phyloP scores from a whole-genome alignment of 2,113 vertebrate species.

The Peucedramus taeniatus region DNA sequence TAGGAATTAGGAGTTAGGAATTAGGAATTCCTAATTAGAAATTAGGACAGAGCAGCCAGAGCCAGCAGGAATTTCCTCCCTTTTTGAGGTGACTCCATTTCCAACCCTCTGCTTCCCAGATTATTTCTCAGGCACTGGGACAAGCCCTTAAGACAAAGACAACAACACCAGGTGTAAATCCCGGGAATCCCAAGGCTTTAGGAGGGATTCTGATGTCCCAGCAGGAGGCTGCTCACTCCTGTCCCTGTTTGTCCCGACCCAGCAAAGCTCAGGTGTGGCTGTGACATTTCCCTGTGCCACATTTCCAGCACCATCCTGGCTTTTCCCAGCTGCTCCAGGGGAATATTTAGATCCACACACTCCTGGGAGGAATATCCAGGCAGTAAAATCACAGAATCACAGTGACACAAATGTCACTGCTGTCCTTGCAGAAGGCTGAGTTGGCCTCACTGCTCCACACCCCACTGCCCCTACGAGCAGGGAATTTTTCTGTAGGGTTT shows the following conservation, averaged over 20 bases:
- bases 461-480: neutral
- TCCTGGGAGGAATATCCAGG: neutral
- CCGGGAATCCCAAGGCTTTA: neutral
- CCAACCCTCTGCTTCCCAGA: neutral
- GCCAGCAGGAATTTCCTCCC: neutral
- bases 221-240: neutral
- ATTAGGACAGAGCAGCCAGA: neutral
- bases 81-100: neutral
- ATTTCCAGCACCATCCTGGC: neutral
- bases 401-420: neutral
- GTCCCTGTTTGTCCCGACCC: neutral
- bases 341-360: neutral
- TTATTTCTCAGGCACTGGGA: neutral
- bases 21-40: too few relatives aligned
- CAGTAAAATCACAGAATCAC: too few relatives aligned
- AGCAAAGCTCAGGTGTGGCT: neutral
- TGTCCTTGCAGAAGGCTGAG: neutral
- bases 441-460: neutral
- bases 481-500: neutral
- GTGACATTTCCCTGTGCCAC: neutral
- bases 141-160: neutral
- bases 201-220: neutral
- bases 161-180: neutral
- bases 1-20: too few relatives aligned
- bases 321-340: neutral